A percentile compares a stretch with the other conserved stretches of the same genome.
phyloP scores from a whole-genome alignment of 2,113 vertebrate genomes.

The Hucho hucho region DNA sequence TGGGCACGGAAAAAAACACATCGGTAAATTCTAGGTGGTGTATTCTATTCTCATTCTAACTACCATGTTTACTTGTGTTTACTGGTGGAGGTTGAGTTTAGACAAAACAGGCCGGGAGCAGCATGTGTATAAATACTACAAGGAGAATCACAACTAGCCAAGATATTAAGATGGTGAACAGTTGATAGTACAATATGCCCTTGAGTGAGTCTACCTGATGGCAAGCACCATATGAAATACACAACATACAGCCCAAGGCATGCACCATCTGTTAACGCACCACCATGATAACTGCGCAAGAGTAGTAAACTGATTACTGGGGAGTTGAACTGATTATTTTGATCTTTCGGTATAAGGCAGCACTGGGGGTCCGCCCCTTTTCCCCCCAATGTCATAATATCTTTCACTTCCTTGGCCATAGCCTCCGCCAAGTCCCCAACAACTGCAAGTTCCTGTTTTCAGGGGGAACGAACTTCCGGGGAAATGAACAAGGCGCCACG shows the following conservation, averaged over 20 bases:
- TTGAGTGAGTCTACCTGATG: constrained; percentile 37
- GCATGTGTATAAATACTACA: constrained; percentile 21
- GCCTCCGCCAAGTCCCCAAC: too few species aligned
- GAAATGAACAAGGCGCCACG: too few species aligned
- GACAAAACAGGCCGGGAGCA: background rate
- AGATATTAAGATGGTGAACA: constrained; percentile 26
- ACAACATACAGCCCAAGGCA: constrained; percentile 3
- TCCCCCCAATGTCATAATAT: constrained; percentile 8
- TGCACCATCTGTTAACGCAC: background rate
- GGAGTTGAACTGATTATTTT: background rate
- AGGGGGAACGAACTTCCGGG: too few species aligned
- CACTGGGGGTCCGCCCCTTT: background rate
- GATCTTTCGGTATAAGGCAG: constrained; percentile 52
- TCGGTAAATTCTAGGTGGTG: background rate
- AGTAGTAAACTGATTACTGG: background rate
- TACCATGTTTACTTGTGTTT: background rate
- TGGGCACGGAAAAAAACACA: background rate
- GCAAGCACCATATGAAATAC: background rate
- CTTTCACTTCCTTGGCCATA: constrained; percentile 5
- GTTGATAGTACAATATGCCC: constrained; percentile 45
- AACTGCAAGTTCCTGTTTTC: too few species aligned
- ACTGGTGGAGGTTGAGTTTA: background rate
- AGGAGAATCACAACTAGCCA: constrained; percentile 23
- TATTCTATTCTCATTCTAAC: constrained; percentile 21
- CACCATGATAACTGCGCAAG: background rate